These are phyloP conservation scores for Diarsia dahlii DNA, from an alignment of 2,888 invertebrate species.

Conservation along the genomic window DNA sequence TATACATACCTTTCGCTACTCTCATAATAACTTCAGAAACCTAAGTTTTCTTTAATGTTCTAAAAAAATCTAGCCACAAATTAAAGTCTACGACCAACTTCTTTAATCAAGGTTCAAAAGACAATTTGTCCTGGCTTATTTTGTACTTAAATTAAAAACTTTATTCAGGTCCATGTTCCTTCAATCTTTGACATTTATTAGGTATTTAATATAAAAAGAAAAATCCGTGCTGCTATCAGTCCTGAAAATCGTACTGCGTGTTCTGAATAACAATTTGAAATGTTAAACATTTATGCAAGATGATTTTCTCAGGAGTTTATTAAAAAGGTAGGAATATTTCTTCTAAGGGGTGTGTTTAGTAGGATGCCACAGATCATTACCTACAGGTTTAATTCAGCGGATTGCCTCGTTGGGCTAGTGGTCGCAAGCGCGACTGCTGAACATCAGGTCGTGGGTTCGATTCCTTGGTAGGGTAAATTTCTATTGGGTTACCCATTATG, in stretches of 20 bases:
- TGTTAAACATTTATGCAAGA: conserved; percentile 8
- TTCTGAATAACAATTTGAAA: conserved; percentile 56
- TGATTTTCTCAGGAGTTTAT: not conserved
- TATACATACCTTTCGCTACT: not conserved
- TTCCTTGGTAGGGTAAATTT: too few species aligned
- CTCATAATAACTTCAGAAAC: not conserved
- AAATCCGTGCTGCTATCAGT: conserved; percentile 35
- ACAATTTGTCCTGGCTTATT: conserved; percentile 1
- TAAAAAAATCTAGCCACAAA: conserved; percentile 2
- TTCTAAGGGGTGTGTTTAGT: not conserved
- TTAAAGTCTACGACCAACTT: not conserved
- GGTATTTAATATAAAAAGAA: conserved; percentile 40
- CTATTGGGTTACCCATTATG: too few species aligned
- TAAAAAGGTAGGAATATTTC: not conserved
- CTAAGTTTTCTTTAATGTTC: not conserved
- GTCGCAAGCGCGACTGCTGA: too few species aligned
- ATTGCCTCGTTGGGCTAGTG: too few species aligned
- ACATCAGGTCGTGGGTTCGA: too few species aligned
- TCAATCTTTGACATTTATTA: conserved; percentile 34
- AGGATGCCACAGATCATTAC: too few species aligned
- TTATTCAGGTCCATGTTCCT: conserved; percentile 35
- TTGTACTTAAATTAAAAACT: conserved; percentile 24
- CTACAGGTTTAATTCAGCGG: too few species aligned
- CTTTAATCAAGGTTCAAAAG: conserved; percentile 14
- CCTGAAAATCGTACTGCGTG: conserved; percentile 39